These are phyloP conservation scores for Pao palembangensis DNA, from an alignment of 2,113 vertebrate genomes.

Conservation along the genomic window DNA sequence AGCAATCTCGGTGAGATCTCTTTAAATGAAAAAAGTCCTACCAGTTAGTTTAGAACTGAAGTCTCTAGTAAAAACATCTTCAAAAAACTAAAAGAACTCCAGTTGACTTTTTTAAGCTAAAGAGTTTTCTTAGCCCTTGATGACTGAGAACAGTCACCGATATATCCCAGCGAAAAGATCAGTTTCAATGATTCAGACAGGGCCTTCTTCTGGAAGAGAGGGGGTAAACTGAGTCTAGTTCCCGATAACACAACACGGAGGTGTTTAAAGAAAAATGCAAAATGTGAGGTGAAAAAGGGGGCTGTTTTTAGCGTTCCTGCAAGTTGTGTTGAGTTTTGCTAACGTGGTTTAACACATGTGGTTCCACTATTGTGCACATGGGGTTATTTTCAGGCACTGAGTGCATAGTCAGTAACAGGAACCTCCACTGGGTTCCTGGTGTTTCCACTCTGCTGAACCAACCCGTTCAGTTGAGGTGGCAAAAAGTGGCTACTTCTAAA, in stretches of 20 bases:
- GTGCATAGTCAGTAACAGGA: slow-evolving; percentile 62
- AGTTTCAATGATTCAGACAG: slow-evolving; percentile 48
- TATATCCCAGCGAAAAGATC: slow-evolving; percentile 31
- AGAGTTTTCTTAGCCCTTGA: background rate
- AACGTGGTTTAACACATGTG: slow-evolving; percentile 59
- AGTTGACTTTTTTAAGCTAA: background rate
- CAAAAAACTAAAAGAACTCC: background rate
- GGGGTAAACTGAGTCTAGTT: slow-evolving; percentile 51
- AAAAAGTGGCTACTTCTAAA: no score
- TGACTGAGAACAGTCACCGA: no score
- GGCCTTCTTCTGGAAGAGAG: slow-evolving; percentile 9
- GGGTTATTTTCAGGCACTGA: slow-evolving; percentile 71
- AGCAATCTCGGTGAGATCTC: background rate
- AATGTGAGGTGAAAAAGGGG: slow-evolving; percentile 40
- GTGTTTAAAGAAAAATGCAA: slow-evolving; percentile 11
- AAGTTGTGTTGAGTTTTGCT: slow-evolving; percentile 40
- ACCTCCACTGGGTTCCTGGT: slow-evolving; percentile 48
- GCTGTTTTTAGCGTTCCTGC: slow-evolving; percentile 55
- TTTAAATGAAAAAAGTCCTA: no score
- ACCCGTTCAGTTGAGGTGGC: background rate
- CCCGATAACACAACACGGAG: slow-evolving; percentile 60
- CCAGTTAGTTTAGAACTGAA: no score
- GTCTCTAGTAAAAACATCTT: no score
- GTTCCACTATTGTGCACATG: slow-evolving; percentile 56
- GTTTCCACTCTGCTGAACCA: slow-evolving; percentile 46